Conservation (phyloP, 2,888 invertebrate species). For the Cerceris rybyensis region DNA sequence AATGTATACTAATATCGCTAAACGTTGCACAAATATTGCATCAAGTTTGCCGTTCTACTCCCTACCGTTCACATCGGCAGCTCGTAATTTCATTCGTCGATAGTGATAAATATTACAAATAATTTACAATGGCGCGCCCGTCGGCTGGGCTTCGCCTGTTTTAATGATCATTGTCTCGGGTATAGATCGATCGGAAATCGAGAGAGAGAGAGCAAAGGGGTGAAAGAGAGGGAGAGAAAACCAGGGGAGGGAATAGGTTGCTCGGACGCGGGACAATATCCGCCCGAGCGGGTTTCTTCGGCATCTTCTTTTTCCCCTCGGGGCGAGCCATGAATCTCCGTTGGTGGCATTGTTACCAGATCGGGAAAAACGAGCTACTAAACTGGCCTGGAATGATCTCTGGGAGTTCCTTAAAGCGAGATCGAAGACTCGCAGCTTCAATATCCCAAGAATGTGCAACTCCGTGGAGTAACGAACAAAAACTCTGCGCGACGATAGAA, state of each 20-base stretch:
- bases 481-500: constrained; percentile 37
- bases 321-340: constrained; percentile 59
- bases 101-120: no score
- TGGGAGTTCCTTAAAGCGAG: constrained; percentile 59
- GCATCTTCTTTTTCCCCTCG: constrained; percentile 26
- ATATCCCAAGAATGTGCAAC: constrained; percentile 46
- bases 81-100: no score
- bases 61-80: neutral
- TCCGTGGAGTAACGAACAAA: constrained; percentile 47
- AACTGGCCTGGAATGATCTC: constrained; percentile 52
- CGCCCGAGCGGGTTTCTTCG: constrained; percentile 29
- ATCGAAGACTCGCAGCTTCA: constrained; percentile 41
- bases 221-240: neutral
- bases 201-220: no score
- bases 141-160: no score
- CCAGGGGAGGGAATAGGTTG: constrained; percentile 27
- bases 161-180: no score
- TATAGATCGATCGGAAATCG: no score
- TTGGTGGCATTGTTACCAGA: constrained; percentile 58
- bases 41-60: neutral
- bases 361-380: constrained; percentile 56
- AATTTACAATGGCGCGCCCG: no score
- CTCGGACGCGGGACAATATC: constrained; percentile 29
- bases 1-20: constrained; percentile 10
- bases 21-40: constrained; percentile 11